Evolutionary conservation across 1,140 invertebrate genomes (phyloP).

Genomic region (Euura lappo): DNA sequence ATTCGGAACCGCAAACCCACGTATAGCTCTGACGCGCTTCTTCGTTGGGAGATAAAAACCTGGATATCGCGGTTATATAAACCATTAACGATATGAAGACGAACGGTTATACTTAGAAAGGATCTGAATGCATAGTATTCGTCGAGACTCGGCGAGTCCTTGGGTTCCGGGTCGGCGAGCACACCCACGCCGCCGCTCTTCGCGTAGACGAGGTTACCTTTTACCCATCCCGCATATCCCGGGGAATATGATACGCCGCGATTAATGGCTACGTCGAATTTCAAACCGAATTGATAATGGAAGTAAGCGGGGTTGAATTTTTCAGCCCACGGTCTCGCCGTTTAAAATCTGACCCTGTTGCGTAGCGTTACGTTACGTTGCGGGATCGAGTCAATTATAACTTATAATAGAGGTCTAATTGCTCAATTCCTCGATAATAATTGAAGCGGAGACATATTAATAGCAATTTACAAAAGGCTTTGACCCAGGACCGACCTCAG

Average conservation of each 20-base stretch:
- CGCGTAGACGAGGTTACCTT: not conserved
- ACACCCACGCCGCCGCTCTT: constrained; percentile 1
- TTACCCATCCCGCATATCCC: too few species aligned
- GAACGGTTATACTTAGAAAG: constrained; percentile 1
- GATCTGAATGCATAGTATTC: not conserved
- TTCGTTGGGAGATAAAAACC: not conserved
- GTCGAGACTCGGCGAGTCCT: not conserved
- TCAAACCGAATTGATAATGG: too few species aligned
- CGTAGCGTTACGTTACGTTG: too few species aligned
- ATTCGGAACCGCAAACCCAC: not conserved
- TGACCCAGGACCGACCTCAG: not conserved
- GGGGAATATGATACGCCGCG: too few species aligned
- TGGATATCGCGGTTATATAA: not conserved
- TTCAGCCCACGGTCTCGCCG: too few species aligned
- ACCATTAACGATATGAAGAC: constrained; percentile 7
- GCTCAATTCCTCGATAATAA: not conserved
- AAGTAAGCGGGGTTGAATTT: too few species aligned
- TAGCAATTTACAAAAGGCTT: not conserved
- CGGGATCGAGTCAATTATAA: not conserved
- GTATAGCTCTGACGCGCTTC: not conserved
- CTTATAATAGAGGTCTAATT: constrained; percentile 4
- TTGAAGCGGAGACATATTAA: constrained; percentile 4
- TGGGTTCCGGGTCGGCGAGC: not conserved
- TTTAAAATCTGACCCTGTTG: too few species aligned
- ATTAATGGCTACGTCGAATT: too few species aligned